These are phyloP conservation scores for Linepithema humile DNA, from an alignment of 1,140 invertebrate genomes.

Conservation along the genomic window DNA sequence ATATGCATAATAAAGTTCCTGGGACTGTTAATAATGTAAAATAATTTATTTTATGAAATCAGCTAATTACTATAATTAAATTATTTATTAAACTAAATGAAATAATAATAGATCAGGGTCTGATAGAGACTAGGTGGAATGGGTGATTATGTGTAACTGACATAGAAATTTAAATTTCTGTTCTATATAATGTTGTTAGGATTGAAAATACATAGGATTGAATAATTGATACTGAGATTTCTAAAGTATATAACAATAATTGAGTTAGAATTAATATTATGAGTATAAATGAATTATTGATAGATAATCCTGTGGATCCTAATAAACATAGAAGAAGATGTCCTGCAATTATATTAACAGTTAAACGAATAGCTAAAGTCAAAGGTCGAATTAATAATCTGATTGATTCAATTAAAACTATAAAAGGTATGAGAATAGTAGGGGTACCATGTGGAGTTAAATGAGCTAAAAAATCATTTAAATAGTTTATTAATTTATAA, in stretches of 20 bases:
- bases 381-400: constrained; percentile 87
- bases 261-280: constrained; percentile 85
- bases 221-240: constrained; percentile 66
- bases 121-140: constrained; percentile 85
- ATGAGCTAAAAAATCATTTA: constrained; percentile 86
- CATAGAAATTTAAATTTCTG: constrained; percentile 85
- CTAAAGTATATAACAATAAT: constrained; percentile 84
- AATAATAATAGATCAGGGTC: constrained; percentile 83
- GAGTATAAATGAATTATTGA: constrained; percentile 85
- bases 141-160: constrained; percentile 84
- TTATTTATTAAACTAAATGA: constrained; percentile 77
- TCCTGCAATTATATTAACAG: constrained; percentile 89
- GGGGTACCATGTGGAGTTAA: constrained; percentile 87
- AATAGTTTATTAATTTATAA: no score
- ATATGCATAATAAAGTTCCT: constrained; percentile 82
- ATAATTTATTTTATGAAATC: constrained; percentile 72
- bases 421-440: constrained; percentile 84
- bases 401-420: constrained; percentile 87
- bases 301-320: constrained; percentile 79
- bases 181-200: constrained; percentile 81
- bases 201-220: constrained; percentile 69
- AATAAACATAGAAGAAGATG: constrained; percentile 87
- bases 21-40: constrained; percentile 78
- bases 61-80: constrained; percentile 77
- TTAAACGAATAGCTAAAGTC: constrained; percentile 87